A percentile compares a stretch with the other conserved stretches of the same genome.
Conservation (phyloP, 2,888 invertebrate genomes). For the Leptopilina syphax region DNA sequence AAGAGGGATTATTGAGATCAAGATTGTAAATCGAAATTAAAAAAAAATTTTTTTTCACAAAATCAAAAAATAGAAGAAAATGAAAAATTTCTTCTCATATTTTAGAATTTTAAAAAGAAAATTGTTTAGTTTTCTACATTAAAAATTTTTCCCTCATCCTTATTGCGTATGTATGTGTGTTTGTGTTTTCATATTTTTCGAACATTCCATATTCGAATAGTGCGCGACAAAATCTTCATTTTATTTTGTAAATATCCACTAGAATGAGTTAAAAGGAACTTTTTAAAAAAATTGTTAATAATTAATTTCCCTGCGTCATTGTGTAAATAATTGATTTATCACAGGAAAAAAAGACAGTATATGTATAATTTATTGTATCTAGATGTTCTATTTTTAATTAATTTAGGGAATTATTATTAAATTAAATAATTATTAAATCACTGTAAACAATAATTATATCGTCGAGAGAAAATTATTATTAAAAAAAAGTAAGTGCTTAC, state of each 20-base stretch:
- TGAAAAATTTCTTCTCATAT: too few species aligned
- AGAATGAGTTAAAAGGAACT: slow-evolving; percentile 19
- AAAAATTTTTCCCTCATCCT: too few species aligned
- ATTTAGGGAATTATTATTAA: not conserved
- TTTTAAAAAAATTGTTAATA: slow-evolving; percentile 41
- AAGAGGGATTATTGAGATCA: too few species aligned
- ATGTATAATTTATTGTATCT: slow-evolving; percentile 70
- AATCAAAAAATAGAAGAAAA: too few species aligned
- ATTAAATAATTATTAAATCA: not conserved
- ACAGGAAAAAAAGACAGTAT: slow-evolving; percentile 63
- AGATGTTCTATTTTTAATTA: slow-evolving; percentile 2
- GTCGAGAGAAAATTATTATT: too few species aligned
- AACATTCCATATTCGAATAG: slow-evolving; percentile 68
- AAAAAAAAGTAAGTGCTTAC: too few species aligned
- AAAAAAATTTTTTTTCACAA: too few species aligned
- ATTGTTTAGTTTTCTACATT: too few species aligned
- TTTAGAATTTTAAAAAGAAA: too few species aligned
- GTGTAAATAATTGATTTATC: slow-evolving; percentile 63
- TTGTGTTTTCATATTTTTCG: slow-evolving; percentile 52
- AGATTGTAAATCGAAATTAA: too few species aligned
- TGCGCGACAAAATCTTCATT: slow-evolving; percentile 36
- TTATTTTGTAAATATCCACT: slow-evolving; percentile 53
- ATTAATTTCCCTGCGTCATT: slow-evolving; percentile 53
- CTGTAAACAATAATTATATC: too few species aligned
- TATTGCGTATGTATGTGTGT: not conserved